Conservation (phyloP, 2,113 vertebrate genomes). For the Salvelinus sp. region DNA sequence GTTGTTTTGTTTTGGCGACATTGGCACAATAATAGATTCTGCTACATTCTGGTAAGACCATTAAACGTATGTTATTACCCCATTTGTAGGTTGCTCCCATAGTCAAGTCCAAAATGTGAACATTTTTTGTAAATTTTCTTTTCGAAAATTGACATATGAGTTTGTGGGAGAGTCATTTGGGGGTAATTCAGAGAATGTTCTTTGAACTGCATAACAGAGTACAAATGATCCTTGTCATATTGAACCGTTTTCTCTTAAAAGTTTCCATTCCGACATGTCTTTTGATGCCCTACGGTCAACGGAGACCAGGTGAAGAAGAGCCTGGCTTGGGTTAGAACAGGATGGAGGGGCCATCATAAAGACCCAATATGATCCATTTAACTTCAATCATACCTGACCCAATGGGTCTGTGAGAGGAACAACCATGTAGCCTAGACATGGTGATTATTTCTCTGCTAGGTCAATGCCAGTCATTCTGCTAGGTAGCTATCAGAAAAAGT, state of each 20-base stretch:
- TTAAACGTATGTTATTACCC: too few relatives aligned
- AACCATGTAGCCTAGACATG: neutral
- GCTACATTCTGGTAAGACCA: too few relatives aligned
- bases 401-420: neutral
- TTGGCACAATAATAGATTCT: too few relatives aligned
- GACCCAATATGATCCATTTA: neutral
- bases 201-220: neutral
- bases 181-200: neutral
- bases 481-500: neutral
- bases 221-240: slow-evolving; percentile 5
- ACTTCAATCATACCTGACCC: neutral
- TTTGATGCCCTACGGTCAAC: neutral
- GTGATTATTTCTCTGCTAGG: neutral
- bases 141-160: neutral
- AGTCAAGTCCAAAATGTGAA: too few relatives aligned
- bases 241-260: neutral
- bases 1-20: too few relatives aligned
- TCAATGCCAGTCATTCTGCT: neutral
- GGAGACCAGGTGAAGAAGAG: neutral
- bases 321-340: neutral
- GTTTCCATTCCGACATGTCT: neutral
- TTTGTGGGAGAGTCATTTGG: neutral
- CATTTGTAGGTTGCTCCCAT: too few relatives aligned
- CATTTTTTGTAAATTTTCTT: neutral
- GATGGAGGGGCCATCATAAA: neutral